Conservation (phyloP, 2,797 vertebrate species). For the Microctenopoma lineatum region DNA sequence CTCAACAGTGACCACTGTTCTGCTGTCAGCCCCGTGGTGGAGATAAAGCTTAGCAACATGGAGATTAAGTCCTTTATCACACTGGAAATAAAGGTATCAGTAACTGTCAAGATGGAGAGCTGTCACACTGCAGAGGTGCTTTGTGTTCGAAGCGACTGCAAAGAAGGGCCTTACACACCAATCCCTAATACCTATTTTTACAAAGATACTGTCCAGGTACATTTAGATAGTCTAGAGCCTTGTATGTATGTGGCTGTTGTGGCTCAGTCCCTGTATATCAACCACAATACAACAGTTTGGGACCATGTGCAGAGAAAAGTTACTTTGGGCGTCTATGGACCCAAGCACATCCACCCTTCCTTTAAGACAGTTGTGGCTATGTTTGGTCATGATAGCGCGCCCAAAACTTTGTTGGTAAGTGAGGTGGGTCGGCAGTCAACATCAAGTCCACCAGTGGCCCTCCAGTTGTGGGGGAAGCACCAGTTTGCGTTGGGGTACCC, state of each 20-base stretch:
- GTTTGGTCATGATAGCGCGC: slow-evolving; percentile 94
- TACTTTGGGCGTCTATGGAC: slow-evolving; percentile 93
- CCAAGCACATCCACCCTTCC: slow-evolving; percentile 96
- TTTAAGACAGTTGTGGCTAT: slow-evolving; percentile 95
- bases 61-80: slow-evolving; percentile 90
- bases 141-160: slow-evolving; percentile 91
- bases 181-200: slow-evolving; percentile 86
- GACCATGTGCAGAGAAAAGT: slow-evolving; percentile 92
- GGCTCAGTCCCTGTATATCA: slow-evolving; percentile 85
- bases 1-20: slow-evolving; percentile 92
- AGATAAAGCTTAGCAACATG: slow-evolving; percentile 95
- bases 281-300: slow-evolving; percentile 90
- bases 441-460: slow-evolving; percentile 86
- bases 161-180: slow-evolving; percentile 90
- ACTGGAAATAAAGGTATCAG: slow-evolving; percentile 91
- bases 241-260: slow-evolving; percentile 93
- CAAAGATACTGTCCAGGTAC: slow-evolving; percentile 92
- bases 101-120: slow-evolving; percentile 87
- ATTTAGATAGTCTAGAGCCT: slow-evolving; percentile 92
- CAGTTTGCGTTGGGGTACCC: slow-evolving; percentile 89
- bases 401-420: slow-evolving; percentile 91
- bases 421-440: slow-evolving; percentile 87
- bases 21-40: slow-evolving; percentile 91
- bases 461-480: slow-evolving; percentile 98
- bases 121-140: slow-evolving; percentile 85